A percentile compares a stretch with the other conserved stretches of the same genome.
These are phyloP conservation scores for Flexamia atlantica DNA, from an alignment of 2,888 invertebrate species.

Conservation along the genomic window DNA sequence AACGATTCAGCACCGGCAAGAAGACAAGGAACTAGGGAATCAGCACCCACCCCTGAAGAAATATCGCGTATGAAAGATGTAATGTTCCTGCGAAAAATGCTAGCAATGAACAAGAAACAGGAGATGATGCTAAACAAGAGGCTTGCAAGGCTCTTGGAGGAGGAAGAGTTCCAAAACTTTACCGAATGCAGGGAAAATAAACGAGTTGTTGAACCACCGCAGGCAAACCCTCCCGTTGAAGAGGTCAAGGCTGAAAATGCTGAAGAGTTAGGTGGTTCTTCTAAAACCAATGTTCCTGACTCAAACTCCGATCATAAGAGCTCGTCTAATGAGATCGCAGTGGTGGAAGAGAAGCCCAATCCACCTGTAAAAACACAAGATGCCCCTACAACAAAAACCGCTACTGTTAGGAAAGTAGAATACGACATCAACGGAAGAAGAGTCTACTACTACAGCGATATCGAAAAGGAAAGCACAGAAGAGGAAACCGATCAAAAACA, in stretches of 20 bases:
- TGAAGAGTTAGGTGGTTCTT: background rate
- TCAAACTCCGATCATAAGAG: background rate
- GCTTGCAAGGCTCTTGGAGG: conserved; percentile 4
- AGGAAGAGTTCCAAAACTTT: background rate
- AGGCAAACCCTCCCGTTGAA: background rate
- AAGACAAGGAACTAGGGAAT: background rate
- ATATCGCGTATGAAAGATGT: conserved; percentile 18
- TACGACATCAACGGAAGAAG: conserved; percentile 25
- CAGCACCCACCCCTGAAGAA: background rate
- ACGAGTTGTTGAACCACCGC: background rate
- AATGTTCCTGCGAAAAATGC: background rate
- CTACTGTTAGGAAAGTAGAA: background rate
- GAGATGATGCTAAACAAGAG: conserved; percentile 27
- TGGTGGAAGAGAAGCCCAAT: background rate
- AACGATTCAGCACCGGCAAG: background rate
- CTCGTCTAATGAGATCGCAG: background rate
- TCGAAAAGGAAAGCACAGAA: conserved; percentile 10
- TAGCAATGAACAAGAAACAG: conserved; percentile 31
- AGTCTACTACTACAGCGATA: conserved; percentile 2
- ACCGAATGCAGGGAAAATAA: background rate
- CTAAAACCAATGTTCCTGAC: background rate
- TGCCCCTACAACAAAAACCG: background rate
- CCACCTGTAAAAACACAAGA: background rate
- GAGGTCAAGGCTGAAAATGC: background rate
- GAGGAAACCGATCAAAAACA: background rate